phyloP scores from a whole-genome alignment of 2,888 invertebrate species.

The Phasia obesa region DNA sequence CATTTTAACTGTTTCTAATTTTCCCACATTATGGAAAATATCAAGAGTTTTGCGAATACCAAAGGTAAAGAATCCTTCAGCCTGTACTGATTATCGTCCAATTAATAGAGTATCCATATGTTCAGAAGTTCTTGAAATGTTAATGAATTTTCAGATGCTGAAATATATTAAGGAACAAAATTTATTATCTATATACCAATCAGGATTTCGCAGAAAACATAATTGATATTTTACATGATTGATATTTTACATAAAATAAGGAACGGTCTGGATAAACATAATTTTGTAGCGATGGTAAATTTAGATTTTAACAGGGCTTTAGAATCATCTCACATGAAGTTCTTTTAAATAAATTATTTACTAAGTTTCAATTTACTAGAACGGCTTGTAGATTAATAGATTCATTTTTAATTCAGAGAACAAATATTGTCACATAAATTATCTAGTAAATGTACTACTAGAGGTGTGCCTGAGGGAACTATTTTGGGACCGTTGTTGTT shows the following conservation, averaged over 20 bases:
- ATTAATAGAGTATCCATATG: not conserved
- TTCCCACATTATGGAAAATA: not conserved
- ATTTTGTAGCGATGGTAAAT: not conserved
- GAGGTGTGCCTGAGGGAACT: not conserved
- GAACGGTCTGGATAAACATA: not conserved
- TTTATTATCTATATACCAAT: not conserved
- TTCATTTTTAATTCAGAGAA: not conserved
- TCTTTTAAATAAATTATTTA: slow-evolving; percentile 6
- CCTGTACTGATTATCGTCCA: slow-evolving; percentile 2
- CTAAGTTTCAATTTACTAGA: not conserved
- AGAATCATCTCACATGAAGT: not conserved
- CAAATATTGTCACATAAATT: not conserved
- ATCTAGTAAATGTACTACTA: not conserved
- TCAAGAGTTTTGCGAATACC: not conserved
- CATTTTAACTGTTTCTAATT: not conserved
- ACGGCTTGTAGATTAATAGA: slow-evolving; percentile 8
- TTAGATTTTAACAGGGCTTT: slow-evolving; percentile 19
- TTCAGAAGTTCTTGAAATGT: slow-evolving; percentile 11
- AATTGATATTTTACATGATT: not conserved
- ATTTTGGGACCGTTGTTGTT: not conserved
- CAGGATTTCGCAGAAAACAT: not conserved
- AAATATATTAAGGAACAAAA: not conserved
- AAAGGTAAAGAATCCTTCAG: not conserved
- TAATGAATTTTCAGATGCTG: slow-evolving; percentile 13
- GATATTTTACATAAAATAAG: slow-evolving; percentile 12